Conservation (phyloP, 2,113 vertebrate genomes). For the Condylura cristata region DNA sequence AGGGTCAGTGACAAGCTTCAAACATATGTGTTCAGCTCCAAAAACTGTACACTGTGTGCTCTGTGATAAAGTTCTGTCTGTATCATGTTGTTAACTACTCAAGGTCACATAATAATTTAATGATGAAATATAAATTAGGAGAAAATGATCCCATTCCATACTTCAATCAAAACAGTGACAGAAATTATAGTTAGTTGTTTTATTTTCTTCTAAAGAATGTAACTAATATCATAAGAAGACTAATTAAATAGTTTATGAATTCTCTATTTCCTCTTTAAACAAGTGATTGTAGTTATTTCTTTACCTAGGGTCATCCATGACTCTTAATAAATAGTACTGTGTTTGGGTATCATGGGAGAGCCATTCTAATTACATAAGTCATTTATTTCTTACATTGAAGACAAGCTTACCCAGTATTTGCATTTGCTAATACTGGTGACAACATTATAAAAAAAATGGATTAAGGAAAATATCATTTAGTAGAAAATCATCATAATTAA, state of each 20-base stretch:
- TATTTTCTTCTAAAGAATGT: conserved; percentile 26
- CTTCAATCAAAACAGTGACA: neutral
- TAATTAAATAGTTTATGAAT: neutral
- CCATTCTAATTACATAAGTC: neutral
- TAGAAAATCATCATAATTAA: conserved; percentile 54
- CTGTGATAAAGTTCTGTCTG: neutral
- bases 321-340: neutral
- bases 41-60: neutral
- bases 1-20: neutral
- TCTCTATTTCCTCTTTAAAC: conserved; percentile 39
- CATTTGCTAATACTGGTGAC: neutral
- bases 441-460: conserved; percentile 34
- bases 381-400: conserved; percentile 14
- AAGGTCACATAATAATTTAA: neutral
- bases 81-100: neutral
- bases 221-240: neutral
- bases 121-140: conserved; percentile 30
- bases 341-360: neutral
- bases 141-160: neutral
- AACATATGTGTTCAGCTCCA: neutral
- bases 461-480: conserved; percentile 26
- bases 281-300: neutral
- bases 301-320: neutral
- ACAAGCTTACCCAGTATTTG: conserved; percentile 32
- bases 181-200: neutral